Base-by-base conservation (phyloP, 2,888 invertebrate species). In the Serrognathus titanus region DNA sequence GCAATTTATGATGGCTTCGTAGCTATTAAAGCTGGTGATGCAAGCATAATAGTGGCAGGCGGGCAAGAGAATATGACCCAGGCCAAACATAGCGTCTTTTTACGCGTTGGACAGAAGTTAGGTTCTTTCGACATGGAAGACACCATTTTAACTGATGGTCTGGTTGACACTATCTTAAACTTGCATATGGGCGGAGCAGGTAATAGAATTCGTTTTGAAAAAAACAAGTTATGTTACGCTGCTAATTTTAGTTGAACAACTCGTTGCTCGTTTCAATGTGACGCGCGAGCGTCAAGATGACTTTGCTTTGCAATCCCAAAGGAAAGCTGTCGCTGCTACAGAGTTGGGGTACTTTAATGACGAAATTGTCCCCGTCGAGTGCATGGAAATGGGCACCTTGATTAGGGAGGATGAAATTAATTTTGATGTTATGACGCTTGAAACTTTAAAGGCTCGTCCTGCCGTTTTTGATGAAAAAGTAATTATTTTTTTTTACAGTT, bases 51-150 rank as follows among this genome's bases (percentile, higher is more conserved):
- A 3, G 81, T 93, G 13, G 87, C 88, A 66, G 92, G 91, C 35
- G 93, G 93, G 0, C 91, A 91, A 78, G 93, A 93, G 76, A 88
- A 79, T 66, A 93, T 93, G 93, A 88, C 88, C 52, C 80, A 82
- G 75, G 84, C 90, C 3, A 88, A 87, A 1, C 92, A 92, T 73
- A 80, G 81, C 3, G 77, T 84, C 35, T 77, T 84, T 64, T 67
- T 90, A 60, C 80, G 92, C 47, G 71, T 76, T 59, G 87, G 87
- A 9, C 69, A 82, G 3, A 89, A 87, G 79, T 79, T 89, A 77
- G 57, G 57, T 8, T 31, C 41, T 16, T 16, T 16, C 16, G 16
- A 16, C 16, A 1, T 92, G 63, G 68, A 79, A 3, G 92, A 93
- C 71, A 82, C 86, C 0, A 79, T 92, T 81, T 51, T 89, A 1